phyloP scores from a whole-genome alignment of 2,113 vertebrate species.

The Bos javanicus region DNA sequence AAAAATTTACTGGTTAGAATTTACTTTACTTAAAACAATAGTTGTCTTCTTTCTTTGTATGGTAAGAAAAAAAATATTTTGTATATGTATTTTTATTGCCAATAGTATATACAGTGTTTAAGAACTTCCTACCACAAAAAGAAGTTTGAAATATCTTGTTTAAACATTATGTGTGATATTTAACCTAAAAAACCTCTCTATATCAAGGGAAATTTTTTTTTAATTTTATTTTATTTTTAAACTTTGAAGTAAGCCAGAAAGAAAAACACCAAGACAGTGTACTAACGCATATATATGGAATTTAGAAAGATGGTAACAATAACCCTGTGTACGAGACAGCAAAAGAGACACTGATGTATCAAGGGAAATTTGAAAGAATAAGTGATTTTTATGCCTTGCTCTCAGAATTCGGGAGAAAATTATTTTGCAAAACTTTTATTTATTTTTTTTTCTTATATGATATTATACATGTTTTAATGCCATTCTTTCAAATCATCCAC shows the following conservation, averaged over 20 bases:
- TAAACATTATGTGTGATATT: neutral
- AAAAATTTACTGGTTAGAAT: neutral
- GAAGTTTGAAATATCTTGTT: neutral
- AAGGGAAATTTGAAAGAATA: neutral
- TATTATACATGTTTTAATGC: too few relatives aligned
- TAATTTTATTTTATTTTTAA: too few relatives aligned
- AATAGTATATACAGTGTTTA: neutral
- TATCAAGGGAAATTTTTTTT: neutral
- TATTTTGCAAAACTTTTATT: neutral
- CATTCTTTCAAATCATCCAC: too few relatives aligned
- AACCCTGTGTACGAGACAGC: too few relatives aligned
- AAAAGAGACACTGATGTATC: neutral
- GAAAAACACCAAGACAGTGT: too few relatives aligned
- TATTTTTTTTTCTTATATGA: too few relatives aligned
- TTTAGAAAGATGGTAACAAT: too few relatives aligned
- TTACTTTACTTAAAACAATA: neutral
- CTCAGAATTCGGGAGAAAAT: neutral
- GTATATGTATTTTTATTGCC: neutral
- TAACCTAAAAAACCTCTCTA: neutral
- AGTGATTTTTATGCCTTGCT: neutral
- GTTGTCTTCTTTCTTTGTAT: neutral
- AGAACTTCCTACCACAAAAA: neutral
- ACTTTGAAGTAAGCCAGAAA: too few relatives aligned
- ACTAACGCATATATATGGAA: too few relatives aligned
- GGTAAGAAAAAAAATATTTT: neutral